phyloP scores from a whole-genome alignment of 2,888 invertebrate genomes.

The Eilema depressum region DNA sequence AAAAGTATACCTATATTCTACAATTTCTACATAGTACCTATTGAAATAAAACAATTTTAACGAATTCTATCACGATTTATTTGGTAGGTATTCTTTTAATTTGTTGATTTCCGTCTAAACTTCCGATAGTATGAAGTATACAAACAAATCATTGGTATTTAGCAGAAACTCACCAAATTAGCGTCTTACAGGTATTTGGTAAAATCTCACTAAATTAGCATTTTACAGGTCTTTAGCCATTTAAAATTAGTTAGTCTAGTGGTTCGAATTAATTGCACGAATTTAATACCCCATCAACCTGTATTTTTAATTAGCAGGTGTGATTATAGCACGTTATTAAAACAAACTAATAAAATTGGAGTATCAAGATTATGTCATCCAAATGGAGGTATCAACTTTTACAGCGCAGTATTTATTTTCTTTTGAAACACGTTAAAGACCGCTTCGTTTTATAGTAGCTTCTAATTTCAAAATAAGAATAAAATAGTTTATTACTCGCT shows the following conservation, averaged over 20 bases:
- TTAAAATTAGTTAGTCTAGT: background rate
- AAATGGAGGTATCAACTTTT: slow-evolving; percentile 10
- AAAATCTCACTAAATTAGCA: background rate
- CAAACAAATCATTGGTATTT: no score
- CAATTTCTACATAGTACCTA: no score
- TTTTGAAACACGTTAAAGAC: background rate
- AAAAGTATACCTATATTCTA: no score
- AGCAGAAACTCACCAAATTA: no score
- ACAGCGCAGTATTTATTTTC: background rate
- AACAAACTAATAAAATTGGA: slow-evolving; percentile 11
- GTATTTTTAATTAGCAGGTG: slow-evolving; percentile 12
- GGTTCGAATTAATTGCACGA: background rate
- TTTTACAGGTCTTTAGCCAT: background rate
- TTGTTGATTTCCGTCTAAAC: no score
- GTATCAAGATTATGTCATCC: background rate
- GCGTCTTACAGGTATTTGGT: background rate
- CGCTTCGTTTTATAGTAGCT: background rate
- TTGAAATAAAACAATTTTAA: no score
- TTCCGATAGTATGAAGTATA: no score
- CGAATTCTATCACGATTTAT: no score
- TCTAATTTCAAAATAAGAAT: slow-evolving; percentile 1
- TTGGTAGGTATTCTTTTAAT: no score
- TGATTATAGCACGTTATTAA: slow-evolving; percentile 22
- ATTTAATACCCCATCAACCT: slow-evolving; percentile 13
- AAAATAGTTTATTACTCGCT: background rate